A percentile compares a stretch with the other conserved stretches of the same genome.
Conservation (phyloP, 2,797 vertebrate genomes). For the Arremon brunneinucha region DNA sequence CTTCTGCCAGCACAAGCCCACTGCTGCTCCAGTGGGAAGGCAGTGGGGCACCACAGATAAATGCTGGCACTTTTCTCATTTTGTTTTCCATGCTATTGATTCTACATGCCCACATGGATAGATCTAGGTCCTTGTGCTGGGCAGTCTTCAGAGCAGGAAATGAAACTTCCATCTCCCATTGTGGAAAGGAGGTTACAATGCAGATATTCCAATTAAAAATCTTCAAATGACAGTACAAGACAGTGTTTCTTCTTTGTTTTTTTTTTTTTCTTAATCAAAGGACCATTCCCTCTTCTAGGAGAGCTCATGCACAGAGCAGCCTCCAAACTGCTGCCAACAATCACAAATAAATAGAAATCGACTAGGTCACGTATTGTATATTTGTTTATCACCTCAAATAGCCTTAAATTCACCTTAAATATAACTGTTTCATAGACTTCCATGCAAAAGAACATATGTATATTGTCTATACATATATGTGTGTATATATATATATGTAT, state of each 20-base stretch:
- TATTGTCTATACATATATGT: too few species aligned
- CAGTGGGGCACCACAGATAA: fast-evolving
- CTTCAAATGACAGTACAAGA: background rate
- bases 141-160: background rate
- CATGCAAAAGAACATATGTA: background rate
- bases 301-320: background rate
- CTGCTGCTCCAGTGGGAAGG: background rate
- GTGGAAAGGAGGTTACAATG: background rate
- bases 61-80: background rate
- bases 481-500: too few species aligned
- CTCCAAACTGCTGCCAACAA: background rate
- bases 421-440: background rate
- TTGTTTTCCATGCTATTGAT: background rate
- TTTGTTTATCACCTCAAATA: background rate
- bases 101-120: background rate
- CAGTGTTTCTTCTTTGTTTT: background rate
- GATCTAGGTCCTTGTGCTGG: background rate
- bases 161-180: background rate
- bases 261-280: background rate
- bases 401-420: background rate
- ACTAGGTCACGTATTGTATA: background rate
- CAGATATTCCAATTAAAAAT: background rate
- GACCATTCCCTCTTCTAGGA: background rate
- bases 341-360: background rate
- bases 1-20: background rate